phyloP scores from a whole-genome alignment of 2,888 invertebrate genomes.

The Cheilosia soror region DNA sequence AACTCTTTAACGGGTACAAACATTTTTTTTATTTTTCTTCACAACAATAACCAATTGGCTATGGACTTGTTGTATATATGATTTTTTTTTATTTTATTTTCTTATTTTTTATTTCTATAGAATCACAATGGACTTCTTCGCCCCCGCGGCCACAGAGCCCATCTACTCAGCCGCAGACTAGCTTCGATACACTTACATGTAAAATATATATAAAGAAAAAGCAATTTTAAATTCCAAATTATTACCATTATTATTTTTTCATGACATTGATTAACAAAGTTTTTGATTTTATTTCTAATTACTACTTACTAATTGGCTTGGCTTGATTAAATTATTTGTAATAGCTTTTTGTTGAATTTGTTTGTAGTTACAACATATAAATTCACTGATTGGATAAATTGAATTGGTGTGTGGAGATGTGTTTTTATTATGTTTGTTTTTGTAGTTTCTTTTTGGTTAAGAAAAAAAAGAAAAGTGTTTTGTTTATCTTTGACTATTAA shows the following conservation, averaged over 20 bases:
- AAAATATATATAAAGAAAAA: slow-evolving; percentile 80
- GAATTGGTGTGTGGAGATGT: slow-evolving; percentile 7
- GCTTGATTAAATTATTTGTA: slow-evolving; percentile 60
- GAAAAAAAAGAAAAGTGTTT: too few relatives aligned
- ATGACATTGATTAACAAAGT: slow-evolving; percentile 38
- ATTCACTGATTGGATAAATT: background rate
- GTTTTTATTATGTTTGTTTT: slow-evolving; percentile 13
- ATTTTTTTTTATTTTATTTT: slow-evolving; percentile 78
- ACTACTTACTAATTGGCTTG: slow-evolving; percentile 66
- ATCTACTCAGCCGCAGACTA: slow-evolving; percentile 84
- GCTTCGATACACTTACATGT: slow-evolving; percentile 85
- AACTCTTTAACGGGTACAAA: slow-evolving; percentile 1
- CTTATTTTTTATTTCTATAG: slow-evolving; percentile 82
- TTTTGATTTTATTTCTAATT: slow-evolving; percentile 18
- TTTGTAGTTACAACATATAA: slow-evolving; percentile 10
- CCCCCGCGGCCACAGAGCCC: slow-evolving; percentile 85
- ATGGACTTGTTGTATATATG: slow-evolving; percentile 68
- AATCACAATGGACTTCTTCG: slow-evolving; percentile 85
- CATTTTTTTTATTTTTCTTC: slow-evolving; percentile 51
- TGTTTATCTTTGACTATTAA: too few relatives aligned
- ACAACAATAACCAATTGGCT: slow-evolving; percentile 73
- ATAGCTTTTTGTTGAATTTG: slow-evolving; percentile 11
- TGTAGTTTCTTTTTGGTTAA: background rate
- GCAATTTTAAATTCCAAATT: slow-evolving; percentile 70
- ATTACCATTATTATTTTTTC: slow-evolving; percentile 43